Conservation (phyloP, 2,797 vertebrate genomes). For the Dermochelys coriacea region DNA sequence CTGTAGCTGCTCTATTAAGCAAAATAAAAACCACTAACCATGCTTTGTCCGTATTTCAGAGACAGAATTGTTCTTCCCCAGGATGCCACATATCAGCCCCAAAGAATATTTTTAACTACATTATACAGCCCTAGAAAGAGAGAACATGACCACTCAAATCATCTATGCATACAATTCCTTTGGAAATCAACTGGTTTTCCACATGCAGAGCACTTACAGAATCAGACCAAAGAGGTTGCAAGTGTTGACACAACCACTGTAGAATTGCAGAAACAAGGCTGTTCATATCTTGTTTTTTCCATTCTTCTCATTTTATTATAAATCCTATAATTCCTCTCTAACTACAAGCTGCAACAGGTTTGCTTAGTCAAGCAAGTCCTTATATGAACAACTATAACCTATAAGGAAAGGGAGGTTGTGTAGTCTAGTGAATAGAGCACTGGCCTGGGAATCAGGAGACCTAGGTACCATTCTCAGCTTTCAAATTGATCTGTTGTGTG, state of each 20-base stretch:
- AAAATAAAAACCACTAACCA: neutral
- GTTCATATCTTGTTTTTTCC: neutral
- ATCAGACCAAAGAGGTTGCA: neutral
- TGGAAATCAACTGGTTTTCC: neutral
- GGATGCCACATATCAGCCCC: neutral
- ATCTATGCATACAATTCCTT: neutral
- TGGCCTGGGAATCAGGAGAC: neutral
- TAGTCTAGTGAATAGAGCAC: neutral
- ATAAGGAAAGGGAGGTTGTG: neutral
- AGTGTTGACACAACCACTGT: accelerated
- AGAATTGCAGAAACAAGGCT: neutral
- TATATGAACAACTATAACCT: neutral
- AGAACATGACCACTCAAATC: neutral
- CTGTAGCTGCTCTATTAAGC: neutral
- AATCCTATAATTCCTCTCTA: neutral
- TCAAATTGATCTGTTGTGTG: neutral
- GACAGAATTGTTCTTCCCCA: neutral
- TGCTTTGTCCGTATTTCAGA: neutral
- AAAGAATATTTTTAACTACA: neutral
- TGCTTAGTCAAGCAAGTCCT: neutral
- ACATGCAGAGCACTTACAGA: accelerated
- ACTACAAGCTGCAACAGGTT: neutral
- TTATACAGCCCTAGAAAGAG: neutral
- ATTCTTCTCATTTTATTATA: neutral
- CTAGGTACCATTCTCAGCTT: neutral